phyloP scores from a whole-genome alignment of 1,140 invertebrate genomes.

The Chionoecetes opilio region DNA sequence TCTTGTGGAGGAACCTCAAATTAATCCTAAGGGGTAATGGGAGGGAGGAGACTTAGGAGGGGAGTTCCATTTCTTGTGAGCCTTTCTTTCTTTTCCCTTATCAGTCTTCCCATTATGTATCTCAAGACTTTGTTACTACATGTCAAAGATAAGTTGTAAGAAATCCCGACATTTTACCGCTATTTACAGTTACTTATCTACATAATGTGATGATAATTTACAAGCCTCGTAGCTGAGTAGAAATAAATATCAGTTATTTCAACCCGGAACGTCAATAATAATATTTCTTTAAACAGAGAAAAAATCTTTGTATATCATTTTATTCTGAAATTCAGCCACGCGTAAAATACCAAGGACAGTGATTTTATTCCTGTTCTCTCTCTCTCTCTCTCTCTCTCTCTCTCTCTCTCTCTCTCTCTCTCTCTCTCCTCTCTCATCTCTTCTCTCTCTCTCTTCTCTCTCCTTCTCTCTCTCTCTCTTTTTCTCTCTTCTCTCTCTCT shows the following conservation, averaged over 20 bases:
- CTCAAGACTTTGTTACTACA: too few relatives aligned
- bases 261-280: neutral
- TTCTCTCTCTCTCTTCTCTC: neutral
- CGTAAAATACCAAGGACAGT: neutral
- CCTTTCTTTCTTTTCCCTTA: too few relatives aligned
- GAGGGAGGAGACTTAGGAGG: too few relatives aligned
- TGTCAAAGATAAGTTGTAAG: neutral
- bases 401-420: conserved; percentile 23
- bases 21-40: too few relatives aligned
- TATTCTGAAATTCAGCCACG: neutral
- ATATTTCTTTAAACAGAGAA: neutral
- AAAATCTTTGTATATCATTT: neutral
- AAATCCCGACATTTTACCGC: neutral
- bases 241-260: neutral
- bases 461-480: neutral
- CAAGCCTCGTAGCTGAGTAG: neutral
- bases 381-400: conserved; percentile 34
- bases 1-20: too few relatives aligned
- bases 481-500: neutral
- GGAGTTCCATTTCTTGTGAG: too few relatives aligned
- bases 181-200: neutral
- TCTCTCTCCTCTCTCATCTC: too few relatives aligned
- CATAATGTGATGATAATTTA: too few relatives aligned
- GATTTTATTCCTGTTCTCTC: neutral
- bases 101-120: too few relatives aligned